Base-by-base conservation (phyloP, 2,113 vertebrate genomes). In the Bos taurus region DNA sequence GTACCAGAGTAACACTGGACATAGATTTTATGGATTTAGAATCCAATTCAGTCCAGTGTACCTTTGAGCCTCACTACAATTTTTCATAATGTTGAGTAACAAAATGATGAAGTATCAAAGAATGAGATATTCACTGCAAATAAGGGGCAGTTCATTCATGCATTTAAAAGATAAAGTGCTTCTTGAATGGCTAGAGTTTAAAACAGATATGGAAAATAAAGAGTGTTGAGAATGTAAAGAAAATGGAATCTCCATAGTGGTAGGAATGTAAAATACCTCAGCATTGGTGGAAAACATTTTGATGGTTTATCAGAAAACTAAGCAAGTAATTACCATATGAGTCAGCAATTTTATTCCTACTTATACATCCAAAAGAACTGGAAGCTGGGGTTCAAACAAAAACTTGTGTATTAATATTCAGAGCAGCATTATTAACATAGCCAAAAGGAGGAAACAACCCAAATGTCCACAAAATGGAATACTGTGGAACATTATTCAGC, bases 301-400 rank as follows among this genome's bases (percentile, higher is more conserved):
- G 54, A 52, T 26, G 19, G 60, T 56, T 90, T 67, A 87, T 57
- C 36, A 95, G 60, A 92, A 82, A 86, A 26, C 86, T 71, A 95
- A 91, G 67, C 52, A 95, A 21, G 64, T 26, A 95, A 88, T 96
- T 88, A 85, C 3, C 21, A 43, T 33, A 33, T 54, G 78, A 94
- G 36, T 36, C 57, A 93, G 30, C 50, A 84, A 91, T 85, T 91
- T 90, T 11, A 85, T 46, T 95, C 26, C 28, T 89, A 91, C 28
- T 28, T 54, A 57, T 17, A 90, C 40, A 92, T 23, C 30, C n/a
- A 30, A 89, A 83, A 88, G 19, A 93, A 95, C 2, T 95, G 36
- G 90, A 97, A 91, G 78, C 48, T 40, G 33, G 60, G 85, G 15
- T 33, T 89, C 50, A 85, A 91, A 93, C 56, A 84, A 97, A 96